A percentile compares a stretch with the other conserved stretches of the same genome.
These are phyloP conservation scores for Poecilobothrus nobilitatus DNA, from an alignment of 2,888 invertebrate species.

Conservation along the genomic window DNA sequence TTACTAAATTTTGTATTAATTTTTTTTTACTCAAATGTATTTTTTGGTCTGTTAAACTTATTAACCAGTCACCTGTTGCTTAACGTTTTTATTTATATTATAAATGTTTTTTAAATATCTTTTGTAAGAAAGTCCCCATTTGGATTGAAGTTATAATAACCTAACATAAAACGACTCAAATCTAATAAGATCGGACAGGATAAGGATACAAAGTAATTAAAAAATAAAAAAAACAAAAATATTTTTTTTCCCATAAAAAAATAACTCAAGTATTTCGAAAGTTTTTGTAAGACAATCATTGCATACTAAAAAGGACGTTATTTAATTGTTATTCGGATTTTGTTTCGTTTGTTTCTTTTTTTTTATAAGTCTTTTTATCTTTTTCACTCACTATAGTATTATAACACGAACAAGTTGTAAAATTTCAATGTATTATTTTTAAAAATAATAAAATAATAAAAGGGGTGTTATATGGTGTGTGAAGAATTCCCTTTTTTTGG, in stretches of 20 bases:
- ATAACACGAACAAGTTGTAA: not conserved
- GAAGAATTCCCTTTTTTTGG: not conserved
- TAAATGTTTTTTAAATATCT: too few relatives aligned
- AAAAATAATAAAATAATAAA: not conserved
- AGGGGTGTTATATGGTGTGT: slow-evolving; percentile 6
- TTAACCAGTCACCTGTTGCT: not conserved
- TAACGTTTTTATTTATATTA: too few relatives aligned
- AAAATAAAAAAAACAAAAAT: not conserved
- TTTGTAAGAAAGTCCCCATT: too few relatives aligned
- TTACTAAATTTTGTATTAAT: too few relatives aligned
- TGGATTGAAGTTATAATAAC: too few relatives aligned
- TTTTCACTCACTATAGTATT: not conserved
- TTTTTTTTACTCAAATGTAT: too few relatives aligned
- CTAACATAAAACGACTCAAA: not conserved
- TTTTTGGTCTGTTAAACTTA: not conserved
- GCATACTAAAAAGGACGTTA: not conserved
- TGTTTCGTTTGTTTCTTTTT: not conserved
- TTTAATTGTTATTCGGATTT: not conserved
- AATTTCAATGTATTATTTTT: not conserved
- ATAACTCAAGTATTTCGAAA: not conserved
- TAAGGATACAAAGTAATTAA: not conserved
- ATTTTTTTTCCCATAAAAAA: not conserved
- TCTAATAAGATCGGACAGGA: not conserved
- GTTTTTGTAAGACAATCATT: not conserved
- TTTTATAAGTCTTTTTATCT: not conserved